Conservation (phyloP, 2,888 invertebrate species). For the Tholera decimalis region DNA sequence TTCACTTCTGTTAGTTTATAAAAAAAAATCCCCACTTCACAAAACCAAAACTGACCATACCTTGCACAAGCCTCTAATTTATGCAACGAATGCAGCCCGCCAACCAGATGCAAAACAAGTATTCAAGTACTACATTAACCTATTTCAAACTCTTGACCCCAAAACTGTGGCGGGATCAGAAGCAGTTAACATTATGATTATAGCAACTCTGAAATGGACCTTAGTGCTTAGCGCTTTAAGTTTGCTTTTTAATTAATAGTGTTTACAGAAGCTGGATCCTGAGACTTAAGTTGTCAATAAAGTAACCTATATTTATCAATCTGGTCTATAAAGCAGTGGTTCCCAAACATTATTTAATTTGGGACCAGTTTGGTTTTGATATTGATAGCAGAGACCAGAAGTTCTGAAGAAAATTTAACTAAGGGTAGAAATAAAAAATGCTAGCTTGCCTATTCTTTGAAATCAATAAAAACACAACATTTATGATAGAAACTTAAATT, state of each 20-base stretch:
- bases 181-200: constrained; percentile 17
- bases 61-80: constrained; percentile 27
- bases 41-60: constrained; percentile 12
- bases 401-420: too few relatives aligned
- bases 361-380: too few relatives aligned
- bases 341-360: too few relatives aligned
- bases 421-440: too few relatives aligned
- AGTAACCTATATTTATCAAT: background rate
- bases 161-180: constrained; percentile 29
- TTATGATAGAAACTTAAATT: too few relatives aligned
- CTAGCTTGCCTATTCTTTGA: too few relatives aligned
- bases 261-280: background rate
- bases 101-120: constrained; percentile 45
- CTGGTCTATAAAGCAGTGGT: background rate
- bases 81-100: constrained; percentile 46
- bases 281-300: background rate
- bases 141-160: constrained; percentile 56
- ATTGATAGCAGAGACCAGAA: too few relatives aligned
- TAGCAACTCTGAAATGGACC: constrained; percentile 8
- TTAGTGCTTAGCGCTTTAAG: background rate
- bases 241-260: constrained; percentile 1
- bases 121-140: constrained; percentile 63
- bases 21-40: constrained; percentile 14
- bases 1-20: background rate
- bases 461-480: too few relatives aligned